Percentiles rank a stretch among this genome's conserved stretches.
These are phyloP conservation scores for Syrrhaptes paradoxus DNA, from an alignment of 2,113 vertebrate species.

Conservation along the genomic window DNA sequence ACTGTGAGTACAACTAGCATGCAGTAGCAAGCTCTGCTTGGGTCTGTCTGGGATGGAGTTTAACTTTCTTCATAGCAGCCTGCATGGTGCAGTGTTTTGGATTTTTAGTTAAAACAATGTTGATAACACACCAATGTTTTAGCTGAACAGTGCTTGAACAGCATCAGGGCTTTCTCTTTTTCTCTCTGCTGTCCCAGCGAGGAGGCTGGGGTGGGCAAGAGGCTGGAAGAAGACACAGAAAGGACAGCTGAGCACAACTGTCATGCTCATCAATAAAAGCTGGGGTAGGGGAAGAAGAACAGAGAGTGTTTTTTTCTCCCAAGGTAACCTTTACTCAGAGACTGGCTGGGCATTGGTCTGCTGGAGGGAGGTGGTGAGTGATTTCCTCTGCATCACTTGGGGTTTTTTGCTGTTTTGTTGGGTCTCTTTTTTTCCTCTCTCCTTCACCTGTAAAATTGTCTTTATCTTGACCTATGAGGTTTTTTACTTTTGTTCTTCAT, in stretches of 20 bases:
- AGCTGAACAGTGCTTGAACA: neutral
- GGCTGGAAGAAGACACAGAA: neutral
- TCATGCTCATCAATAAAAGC: neutral
- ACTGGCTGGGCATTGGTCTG: neutral
- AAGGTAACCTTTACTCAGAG: neutral
- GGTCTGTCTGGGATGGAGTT: neutral
- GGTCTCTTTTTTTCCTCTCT: neutral
- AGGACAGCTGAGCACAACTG: neutral
- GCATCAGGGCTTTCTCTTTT: neutral
- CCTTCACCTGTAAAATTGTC: neutral
- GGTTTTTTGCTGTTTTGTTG: neutral
- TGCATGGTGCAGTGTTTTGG: accelerated
- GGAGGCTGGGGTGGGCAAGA: neutral
- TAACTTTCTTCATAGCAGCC: neutral
- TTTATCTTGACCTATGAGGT: accelerated
- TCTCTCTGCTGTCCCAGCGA: neutral
- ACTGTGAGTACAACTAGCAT: neutral
- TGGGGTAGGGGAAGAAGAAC: neutral
- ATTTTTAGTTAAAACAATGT: neutral
- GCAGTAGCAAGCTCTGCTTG: neutral
- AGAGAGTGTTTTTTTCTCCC: neutral
- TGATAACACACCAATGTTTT: neutral
- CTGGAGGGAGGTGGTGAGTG: neutral
- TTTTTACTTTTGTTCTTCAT: neutral
- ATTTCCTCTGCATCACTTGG: neutral